Evolutionary conservation across 2,888 invertebrate genomes (phyloP), one percentile per base, ranked within the genome.

Genomic region (Cheilosia pagana): DNA sequence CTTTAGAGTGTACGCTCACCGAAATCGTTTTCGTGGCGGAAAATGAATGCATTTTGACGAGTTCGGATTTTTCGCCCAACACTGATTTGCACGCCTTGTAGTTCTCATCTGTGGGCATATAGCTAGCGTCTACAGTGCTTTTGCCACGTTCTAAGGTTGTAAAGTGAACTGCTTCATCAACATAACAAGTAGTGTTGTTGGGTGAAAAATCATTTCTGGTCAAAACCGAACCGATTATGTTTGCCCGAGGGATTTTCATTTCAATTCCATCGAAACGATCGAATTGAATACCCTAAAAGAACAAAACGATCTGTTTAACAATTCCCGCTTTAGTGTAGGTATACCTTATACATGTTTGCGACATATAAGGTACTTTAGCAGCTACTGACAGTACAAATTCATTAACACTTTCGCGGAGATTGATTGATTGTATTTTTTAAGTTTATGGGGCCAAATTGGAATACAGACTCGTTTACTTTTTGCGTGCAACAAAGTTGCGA

Each of bases 81-180:
- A 90, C 87, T 63, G 89, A 89, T 88, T 89, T 89, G 83, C 89
- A 89, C 65, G 90, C 88, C 87, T 88, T 89, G 82, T 89, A 90
- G 72, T 88, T 88, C 86, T 89, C 89, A 88, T 89, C 89, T 76
- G 90, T 88, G 68, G 89, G 88, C 87, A 89, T 87, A 87, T 88
- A 88, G 83, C 88, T 89, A 19, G 88, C 78, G 77, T 88, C 88
- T 78, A 87, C 87, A 63, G 82, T 79, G 81, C 86, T 88, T 76
- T 89, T 90, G 77, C 89, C 89, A 12, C 90, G 88, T 78, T 90
- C 89, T 78, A 89, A 87, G 16, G 89, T 87, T 75, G 88, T 87
- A 87, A 89, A 90, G 81, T 88, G 88, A 60, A 90, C 88, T 12
- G 88, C 87, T 87, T 90, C 89, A 87, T 90, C 89, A 71, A 89